Evolutionary conservation across 2,797 vertebrate genomes (phyloP).

Genomic region (Cichlasoma orientale): DNA sequence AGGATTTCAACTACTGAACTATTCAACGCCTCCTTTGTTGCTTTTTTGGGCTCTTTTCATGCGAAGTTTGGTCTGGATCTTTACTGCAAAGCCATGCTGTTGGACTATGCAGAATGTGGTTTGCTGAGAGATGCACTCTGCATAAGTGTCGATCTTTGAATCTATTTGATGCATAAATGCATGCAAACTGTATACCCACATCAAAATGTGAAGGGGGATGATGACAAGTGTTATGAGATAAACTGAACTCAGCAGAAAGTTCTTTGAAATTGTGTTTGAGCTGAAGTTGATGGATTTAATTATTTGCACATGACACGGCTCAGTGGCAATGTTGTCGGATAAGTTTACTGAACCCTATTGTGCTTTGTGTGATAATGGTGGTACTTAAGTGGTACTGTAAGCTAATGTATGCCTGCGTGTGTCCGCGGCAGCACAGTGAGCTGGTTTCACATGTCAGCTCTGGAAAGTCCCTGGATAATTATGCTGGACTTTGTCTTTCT

Average conservation of each 20-base stretch:
- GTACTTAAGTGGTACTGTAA: conserved; percentile 1
- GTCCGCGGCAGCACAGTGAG: conserved; percentile 72
- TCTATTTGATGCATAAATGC: background rate
- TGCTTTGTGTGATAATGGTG: conserved; percentile 16
- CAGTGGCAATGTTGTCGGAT: background rate
- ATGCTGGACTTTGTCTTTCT: conserved; percentile 63
- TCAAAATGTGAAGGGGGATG: background rate
- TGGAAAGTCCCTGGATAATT: conserved; percentile 85
- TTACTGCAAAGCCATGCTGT: background rate
- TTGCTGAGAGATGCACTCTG: background rate
- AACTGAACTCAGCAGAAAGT: background rate
- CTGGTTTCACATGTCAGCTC: conserved; percentile 79
- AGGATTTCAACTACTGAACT: background rate
- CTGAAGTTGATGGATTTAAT: background rate
- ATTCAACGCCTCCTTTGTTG: background rate
- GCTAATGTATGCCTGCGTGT: conserved; percentile 3
- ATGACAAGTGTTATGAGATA: background rate
- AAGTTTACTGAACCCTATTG: background rate
- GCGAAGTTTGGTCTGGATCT: background rate
- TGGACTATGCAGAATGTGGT: background rate
- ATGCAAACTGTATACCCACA: background rate
- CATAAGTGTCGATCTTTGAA: background rate
- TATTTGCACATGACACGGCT: background rate
- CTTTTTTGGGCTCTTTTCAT: background rate
- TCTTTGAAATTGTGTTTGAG: background rate